Evolutionary conservation across 1,140 invertebrate genomes (phyloP).

Genomic region (Latrodectus geometricus): DNA sequence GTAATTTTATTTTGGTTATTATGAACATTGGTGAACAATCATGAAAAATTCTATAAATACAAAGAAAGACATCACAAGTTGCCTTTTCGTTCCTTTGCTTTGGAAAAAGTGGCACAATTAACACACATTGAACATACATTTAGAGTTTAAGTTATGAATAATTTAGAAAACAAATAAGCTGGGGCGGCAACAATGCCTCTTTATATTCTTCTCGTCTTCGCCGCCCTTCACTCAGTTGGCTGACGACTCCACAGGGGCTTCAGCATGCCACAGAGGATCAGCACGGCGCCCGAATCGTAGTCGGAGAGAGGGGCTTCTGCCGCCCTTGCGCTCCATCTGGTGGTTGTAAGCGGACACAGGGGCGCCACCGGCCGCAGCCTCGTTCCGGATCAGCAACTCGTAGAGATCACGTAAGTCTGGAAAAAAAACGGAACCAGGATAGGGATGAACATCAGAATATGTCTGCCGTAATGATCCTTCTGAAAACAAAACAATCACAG

Average conservation of each 20-base stretch:
- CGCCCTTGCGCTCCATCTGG: slow-evolving; percentile 79
- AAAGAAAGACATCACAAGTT: no score
- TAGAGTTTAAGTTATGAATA: no score
- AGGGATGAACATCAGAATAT: slow-evolving; percentile 56
- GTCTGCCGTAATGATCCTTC: slow-evolving; percentile 11
- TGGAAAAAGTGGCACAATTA: no score
- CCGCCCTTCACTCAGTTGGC: slow-evolving; percentile 23
- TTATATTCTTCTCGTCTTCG: no score
- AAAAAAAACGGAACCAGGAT: slow-evolving; percentile 63
- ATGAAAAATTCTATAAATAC: no score
- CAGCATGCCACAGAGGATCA: slow-evolving; percentile 72
- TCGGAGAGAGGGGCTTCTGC: slow-evolving; percentile 77
- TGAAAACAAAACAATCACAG: no score
- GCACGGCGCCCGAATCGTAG: slow-evolving; percentile 78
- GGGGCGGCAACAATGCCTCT: no score
- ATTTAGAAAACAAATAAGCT: no score
- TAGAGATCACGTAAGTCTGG: slow-evolving; percentile 72
- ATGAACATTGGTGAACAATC: no score
- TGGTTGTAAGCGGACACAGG: slow-evolving; percentile 71
- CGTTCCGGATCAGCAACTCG: slow-evolving; percentile 72
- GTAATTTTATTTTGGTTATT: no score
- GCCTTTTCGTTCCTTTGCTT: no score
- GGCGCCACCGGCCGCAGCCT: slow-evolving; percentile 68
- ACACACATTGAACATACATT: no score
- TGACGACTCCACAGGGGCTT: slow-evolving; percentile 8